Percentiles rank a stretch among this genome's conserved stretches.
Evolutionary conservation across 1,140 invertebrate species (phyloP).

Genomic region (Drosophila nasuta): DNA sequence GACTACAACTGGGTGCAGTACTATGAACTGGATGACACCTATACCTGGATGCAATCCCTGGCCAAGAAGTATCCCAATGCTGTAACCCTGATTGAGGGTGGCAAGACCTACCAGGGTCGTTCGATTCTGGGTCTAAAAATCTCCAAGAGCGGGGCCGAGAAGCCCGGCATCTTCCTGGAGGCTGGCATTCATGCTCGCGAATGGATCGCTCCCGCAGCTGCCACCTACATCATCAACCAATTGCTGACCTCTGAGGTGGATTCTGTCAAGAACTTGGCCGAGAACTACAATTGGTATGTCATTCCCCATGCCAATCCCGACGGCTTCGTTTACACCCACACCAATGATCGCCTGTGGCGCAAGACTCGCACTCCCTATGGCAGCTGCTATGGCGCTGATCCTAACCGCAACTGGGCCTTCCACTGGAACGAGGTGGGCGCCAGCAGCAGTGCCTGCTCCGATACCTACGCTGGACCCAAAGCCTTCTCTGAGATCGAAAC

Average conservation of each 20-base stretch:
- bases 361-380: conserved; percentile 87
- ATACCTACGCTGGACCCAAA: conserved; percentile 87
- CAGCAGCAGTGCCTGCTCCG: conserved; percentile 86
- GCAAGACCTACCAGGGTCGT: conserved; percentile 86
- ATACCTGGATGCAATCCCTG: conserved; percentile 85
- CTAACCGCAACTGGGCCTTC: conserved; percentile 90
- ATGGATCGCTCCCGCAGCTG: conserved; percentile 89
- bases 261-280: conserved; percentile 84
- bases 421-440: conserved; percentile 88
- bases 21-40: conserved; percentile 86
- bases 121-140: conserved; percentile 86
- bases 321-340: conserved; percentile 88
- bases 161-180: conserved; percentile 85
- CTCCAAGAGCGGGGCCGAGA: conserved; percentile 62
- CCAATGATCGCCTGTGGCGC: conserved; percentile 87
- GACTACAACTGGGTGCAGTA: conserved; percentile 85
- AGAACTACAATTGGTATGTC: conserved; percentile 90
- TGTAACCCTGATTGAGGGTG: conserved; percentile 84
- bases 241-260: conserved; percentile 85
- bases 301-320: conserved; percentile 90
- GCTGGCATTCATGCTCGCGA: conserved; percentile 89
- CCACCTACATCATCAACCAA: conserved; percentile 87
- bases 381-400: conserved; percentile 87
- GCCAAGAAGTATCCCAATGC: conserved; percentile 82
- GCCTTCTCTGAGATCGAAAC: conserved; percentile 89